Base-by-base conservation (phyloP, 2,888 invertebrate genomes). In the Chironomus tentans region DNA sequence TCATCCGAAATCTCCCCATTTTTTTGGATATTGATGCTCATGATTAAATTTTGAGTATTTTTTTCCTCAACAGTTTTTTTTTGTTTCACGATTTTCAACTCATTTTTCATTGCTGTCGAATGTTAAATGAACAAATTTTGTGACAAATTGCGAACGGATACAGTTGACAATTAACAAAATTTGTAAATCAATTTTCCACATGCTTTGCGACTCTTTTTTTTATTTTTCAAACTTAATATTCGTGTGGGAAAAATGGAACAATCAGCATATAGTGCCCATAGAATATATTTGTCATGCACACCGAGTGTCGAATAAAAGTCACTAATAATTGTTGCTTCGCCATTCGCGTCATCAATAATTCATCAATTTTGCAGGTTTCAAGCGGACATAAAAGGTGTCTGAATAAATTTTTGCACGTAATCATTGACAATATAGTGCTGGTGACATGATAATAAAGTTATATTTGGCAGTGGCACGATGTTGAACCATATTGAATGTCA, bases 121-220 rank as follows among this genome's bases (percentile, higher is more conserved):
- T 56, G 56, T 56, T 56, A 62, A 72, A 72, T 72, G 72, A 62
- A 72, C 72, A 72, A 56, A 56, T 56, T n/a, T 56, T 56, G 56
- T 72, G 62, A 72, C 72, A 72, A 72, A 72, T 72, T 72, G 72
- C 38, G 61, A 72, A 56, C 72, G 72, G 72, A 72, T 72, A 61
- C 72, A 72, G 24, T 22, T 62, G 72, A 72, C 72, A 72, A 72
- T 72, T 72, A 72, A 72, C 72, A 72, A 56, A 72, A 72, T 72
- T 72, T 72, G 72, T 72, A 72, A 72, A 72, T 72, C 72, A 72
- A 72, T 72, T 72, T 72, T 50, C n/a, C 72, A 65, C 65, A 72
- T 56, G 56, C 72, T 48, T 50, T 56, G 50, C 50, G 61, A 24
- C n/a, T 61, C 50, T 72, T 15, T 56, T 56, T 56, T 56, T 56